Conservation (phyloP, 2,888 invertebrate genomes). For the Tubulanus polymorphus region DNA sequence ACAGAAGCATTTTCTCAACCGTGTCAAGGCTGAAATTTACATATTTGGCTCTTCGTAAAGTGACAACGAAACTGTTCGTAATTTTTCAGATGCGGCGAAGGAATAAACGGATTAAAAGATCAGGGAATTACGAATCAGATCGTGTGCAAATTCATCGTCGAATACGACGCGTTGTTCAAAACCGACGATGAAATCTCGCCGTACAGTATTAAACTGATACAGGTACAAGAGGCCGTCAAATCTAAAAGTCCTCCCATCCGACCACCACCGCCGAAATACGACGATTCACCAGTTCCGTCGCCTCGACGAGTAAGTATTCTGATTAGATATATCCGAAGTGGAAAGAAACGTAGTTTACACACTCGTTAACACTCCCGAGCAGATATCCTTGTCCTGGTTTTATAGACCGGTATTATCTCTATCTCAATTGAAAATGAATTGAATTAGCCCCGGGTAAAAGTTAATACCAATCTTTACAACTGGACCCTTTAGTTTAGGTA, state of each 20-base stretch:
- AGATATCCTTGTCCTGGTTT: too few species aligned
- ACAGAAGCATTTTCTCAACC: too few species aligned
- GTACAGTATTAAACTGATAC: conserved; percentile 4
- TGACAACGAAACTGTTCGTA: background rate
- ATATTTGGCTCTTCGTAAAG: too few species aligned
- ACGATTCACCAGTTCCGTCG: conserved; percentile 28
- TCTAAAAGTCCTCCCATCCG: conserved; percentile 37
- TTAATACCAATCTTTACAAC: too few species aligned
- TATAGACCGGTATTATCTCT: too few species aligned
- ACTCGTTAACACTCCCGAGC: too few species aligned
- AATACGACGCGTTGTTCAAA: conserved; percentile 50
- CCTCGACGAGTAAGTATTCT: conserved; percentile 31
- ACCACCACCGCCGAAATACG: conserved; percentile 43
- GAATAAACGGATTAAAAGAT: conserved; percentile 50
- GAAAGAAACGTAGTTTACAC: too few species aligned
- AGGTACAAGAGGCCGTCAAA: conserved; percentile 27
- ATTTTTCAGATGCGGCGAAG: conserved; percentile 39
- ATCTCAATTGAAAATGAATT: too few species aligned
- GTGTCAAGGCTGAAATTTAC: too few species aligned
- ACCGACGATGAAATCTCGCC: conserved; percentile 22
- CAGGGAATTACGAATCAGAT: conserved; percentile 55
- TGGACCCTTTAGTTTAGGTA: too few species aligned
- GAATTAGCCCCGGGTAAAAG: too few species aligned
- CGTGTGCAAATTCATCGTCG: conserved; percentile 50
- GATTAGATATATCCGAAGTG: too few species aligned